A percentile compares a stretch with the other conserved stretches of the same genome.
Conservation (phyloP, 2,797 vertebrate genomes). For the Trichosurus vulpecula region DNA sequence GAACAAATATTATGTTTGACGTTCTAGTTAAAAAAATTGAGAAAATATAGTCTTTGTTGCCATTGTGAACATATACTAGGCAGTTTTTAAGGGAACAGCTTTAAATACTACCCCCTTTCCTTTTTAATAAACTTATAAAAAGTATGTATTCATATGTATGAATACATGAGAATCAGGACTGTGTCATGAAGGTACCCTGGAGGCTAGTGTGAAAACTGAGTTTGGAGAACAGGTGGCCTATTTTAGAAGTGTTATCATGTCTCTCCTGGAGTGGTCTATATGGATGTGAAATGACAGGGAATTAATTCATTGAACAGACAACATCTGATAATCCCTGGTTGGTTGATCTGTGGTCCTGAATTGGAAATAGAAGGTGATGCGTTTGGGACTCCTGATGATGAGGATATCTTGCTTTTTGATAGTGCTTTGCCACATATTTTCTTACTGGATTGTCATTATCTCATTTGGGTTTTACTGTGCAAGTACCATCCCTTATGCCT, state of each 20-base stretch:
- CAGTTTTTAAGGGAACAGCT: background rate
- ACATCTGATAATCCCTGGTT: background rate
- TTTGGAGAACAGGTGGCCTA: background rate
- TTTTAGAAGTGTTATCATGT: background rate
- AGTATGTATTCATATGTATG: no score
- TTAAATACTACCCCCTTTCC: background rate
- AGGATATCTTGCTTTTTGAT: background rate
- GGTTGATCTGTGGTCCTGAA: background rate
- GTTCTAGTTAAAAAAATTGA: constrained; percentile 22
- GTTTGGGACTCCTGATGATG: background rate
- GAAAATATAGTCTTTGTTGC: background rate
- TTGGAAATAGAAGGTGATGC: background rate
- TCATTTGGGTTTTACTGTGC: background rate
- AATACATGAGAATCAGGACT: background rate
- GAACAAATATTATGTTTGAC: constrained; percentile 31
- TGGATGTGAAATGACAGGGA: background rate
- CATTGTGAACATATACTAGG: background rate
- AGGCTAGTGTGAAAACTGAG: background rate
- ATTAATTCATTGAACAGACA: background rate
- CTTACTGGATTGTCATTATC: background rate
- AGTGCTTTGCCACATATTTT: background rate
- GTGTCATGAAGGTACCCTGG: background rate
- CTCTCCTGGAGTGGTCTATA: background rate
- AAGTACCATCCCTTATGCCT: background rate
- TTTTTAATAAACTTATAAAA: background rate